Evolutionary conservation across 2,113 vertebrate genomes (phyloP).

Genomic region (Dromiciops gliroides): DNA sequence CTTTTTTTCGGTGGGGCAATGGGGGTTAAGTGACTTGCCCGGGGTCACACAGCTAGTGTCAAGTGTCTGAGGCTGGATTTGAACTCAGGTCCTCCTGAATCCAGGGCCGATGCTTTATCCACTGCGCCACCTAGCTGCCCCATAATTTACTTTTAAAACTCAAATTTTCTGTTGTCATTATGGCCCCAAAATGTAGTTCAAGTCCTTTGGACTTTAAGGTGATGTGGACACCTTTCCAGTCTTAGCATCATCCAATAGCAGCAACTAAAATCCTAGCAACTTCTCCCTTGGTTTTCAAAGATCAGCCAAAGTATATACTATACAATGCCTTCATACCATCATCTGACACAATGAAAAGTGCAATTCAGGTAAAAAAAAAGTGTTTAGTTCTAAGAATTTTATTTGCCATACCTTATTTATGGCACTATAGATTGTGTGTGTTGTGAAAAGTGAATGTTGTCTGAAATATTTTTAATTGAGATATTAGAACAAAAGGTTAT

Average conservation of each 20-base stretch:
- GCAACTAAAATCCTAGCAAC: neutral
- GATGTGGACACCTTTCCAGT: neutral
- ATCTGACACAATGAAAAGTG: neutral
- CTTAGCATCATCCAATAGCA: neutral
- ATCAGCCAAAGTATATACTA: neutral
- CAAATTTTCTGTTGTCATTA: neutral
- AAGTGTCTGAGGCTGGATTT: no score
- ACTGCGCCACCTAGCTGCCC: no score
- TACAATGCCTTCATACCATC: neutral
- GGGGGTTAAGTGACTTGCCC: no score
- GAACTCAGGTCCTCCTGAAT: no score
- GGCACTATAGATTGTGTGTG: neutral
- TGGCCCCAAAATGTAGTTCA: neutral
- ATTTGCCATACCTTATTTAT: neutral
- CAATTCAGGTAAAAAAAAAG: neutral
- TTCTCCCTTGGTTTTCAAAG: neutral
- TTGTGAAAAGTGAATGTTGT: neutral
- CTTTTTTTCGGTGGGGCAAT: no score
- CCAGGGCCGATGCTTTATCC: no score
- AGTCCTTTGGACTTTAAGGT: neutral
- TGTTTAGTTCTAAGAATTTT: neutral
- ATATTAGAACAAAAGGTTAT: neutral
- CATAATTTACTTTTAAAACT: neutral
- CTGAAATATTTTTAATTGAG: neutral
- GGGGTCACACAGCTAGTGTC: no score